These are phyloP conservation scores for Stegastes partitus DNA, from an alignment of 2,113 vertebrate genomes.

Conservation along the genomic window DNA sequence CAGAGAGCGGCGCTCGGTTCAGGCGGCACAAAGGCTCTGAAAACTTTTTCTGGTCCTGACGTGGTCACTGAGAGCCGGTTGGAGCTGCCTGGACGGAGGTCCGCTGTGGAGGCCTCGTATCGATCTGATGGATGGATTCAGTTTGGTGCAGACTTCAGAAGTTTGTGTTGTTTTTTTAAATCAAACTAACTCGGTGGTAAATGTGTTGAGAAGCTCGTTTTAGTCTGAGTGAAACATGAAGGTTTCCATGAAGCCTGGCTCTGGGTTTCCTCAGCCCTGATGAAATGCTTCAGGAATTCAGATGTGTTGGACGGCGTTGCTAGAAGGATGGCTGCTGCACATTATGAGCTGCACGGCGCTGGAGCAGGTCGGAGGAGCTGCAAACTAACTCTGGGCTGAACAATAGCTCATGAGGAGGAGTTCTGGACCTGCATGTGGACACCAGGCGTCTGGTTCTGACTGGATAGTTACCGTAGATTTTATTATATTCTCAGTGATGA, in stretches of 20 bases:
- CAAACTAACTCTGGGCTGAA: slow-evolving; percentile 10
- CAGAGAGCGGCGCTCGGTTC: slow-evolving; percentile 51
- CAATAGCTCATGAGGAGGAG: no score
- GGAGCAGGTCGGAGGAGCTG: slow-evolving; percentile 1
- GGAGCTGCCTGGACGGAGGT: slow-evolving; percentile 20
- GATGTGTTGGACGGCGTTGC: not conserved
- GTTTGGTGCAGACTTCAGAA: no score
- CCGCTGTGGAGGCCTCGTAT: not conserved
- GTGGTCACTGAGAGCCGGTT: slow-evolving; percentile 17
- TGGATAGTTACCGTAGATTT: not conserved
- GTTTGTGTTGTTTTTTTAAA: no score
- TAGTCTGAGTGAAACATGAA: not conserved
- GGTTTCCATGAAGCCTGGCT: not conserved
- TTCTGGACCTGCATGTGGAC: not conserved
- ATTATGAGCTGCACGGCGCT: slow-evolving; percentile 8
- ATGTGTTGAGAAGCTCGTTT: not conserved
- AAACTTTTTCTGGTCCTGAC: slow-evolving; percentile 61
- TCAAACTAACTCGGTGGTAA: no score
- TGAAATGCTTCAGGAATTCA: not conserved
- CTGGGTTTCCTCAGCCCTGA: not conserved
- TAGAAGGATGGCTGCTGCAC: slow-evolving; percentile 10
- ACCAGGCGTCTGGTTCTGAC: not conserved
- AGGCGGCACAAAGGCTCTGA: slow-evolving; percentile 47
- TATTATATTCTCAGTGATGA: not conserved
- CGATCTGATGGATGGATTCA: slow-evolving; percentile 1